A percentile compares a stretch with the other conserved stretches of the same genome.
Conservation (phyloP, 35 echinoderm and acorn worm species). For the Ptychodera flava region DNA sequence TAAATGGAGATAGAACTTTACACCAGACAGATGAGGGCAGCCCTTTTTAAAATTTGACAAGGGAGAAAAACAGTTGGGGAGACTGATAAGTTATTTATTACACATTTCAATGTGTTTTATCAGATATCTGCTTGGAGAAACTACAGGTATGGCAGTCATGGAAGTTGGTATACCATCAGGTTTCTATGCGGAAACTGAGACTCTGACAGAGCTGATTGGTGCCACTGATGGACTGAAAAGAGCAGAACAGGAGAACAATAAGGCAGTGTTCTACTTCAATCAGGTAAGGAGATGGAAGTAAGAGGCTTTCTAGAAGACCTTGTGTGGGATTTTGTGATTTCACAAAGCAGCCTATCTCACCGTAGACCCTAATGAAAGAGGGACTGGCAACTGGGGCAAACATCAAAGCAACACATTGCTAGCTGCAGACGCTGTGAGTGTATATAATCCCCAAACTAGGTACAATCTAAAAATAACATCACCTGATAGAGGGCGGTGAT, state of each 20-base stretch:
- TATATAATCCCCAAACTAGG: no score
- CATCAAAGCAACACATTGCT: not conserved
- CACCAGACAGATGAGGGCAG: no score
- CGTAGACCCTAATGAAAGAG: not conserved
- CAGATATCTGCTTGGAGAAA: no score
- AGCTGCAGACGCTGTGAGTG: not conserved
- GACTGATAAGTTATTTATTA: no score
- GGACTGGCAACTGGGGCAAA: not conserved
- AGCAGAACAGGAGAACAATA: not conserved
- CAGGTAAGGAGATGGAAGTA: not conserved
- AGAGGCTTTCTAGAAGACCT: not conserved
- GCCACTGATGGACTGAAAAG: not conserved
- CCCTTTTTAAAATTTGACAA: no score
- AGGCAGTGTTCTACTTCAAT: not conserved
- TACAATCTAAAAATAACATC: no score
- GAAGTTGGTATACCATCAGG: slow-evolving; percentile 17
- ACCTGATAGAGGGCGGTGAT: no score
- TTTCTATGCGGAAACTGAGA: not conserved
- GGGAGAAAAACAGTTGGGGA: no score
- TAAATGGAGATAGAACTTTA: no score
- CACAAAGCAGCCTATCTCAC: not conserved
- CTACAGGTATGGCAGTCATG: slow-evolving; percentile 9
- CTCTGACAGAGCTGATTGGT: not conserved
- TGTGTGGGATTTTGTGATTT: not conserved
- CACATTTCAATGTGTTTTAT: no score